Evolutionary conservation across 2,888 invertebrate species (phyloP), one percentile per base, ranked within the genome.

Genomic region (Gandaritis pyraliata): DNA sequence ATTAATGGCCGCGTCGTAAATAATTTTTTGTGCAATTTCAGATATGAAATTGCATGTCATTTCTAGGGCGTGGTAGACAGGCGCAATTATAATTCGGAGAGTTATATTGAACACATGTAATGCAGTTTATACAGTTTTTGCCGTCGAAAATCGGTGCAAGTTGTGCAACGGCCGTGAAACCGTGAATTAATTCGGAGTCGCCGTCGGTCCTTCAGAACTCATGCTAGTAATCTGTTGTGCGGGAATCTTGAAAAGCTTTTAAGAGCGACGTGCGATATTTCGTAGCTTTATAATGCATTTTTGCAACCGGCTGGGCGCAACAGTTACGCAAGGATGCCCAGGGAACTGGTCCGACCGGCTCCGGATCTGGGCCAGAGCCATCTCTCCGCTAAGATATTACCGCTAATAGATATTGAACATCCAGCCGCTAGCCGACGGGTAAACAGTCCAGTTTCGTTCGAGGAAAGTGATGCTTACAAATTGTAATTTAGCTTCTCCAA

Each of bases 281-380:
- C 84, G 85, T 74, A 78, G 81, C 80, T 82, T 78, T 80, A 81
- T 88, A 87, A 86, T 88, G 87, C 82, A 87, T 90, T 91, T 90
- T 91, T 90, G 91, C 85, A 84, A 85, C 86, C 81, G 76, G 70
- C 72, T 62, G 74, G 74, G 77, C 73, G 72, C 75, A 75, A 68
- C 59, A 76, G 82, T 91, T 91, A 87, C 88, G 90, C 86, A 90
- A 91, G 85, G 88, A 87, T 90, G 86, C 77, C 78, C 81, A 83
- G 71, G 72, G 81, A 89, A 91, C 90, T 87, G 87, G 90, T 88
- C 75, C 77, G 75, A 91, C 92, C 90, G 90, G 92, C 85, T 85
- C 66, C 77, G 74, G 82, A 91, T 83, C 88, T 90, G 89, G 91
- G 91, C 83, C 91, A 91, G 86, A 87, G 80, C 80, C 90, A 90